Base-by-base conservation (phyloP, 37 sponge, comb jelly and placozoan species). In the Bolinopsis microptera region DNA sequence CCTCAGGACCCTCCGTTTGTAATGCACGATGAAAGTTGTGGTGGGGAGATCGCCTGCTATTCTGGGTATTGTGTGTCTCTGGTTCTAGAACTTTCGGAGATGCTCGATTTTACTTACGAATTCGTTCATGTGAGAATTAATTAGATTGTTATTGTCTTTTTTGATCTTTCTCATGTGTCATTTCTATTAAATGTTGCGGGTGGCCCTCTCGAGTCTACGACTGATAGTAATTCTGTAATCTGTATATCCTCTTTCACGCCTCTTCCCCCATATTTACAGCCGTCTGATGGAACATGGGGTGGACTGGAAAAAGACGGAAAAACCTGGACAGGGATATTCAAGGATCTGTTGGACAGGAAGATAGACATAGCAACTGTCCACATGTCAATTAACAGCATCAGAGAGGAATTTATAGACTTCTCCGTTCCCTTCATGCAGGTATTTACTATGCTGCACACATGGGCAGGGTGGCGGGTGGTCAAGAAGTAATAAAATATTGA, bases 401-500 rank as follows among this genome's bases (percentile, higher is more conserved):
- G 90, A 30, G 90, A 86, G 90, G 36, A 28, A 38, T 21, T 16
- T 25, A 86, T 86, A 5, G 90, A 86, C 61, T 86, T 86, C 61
- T 86, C 90, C 23, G 90, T 86, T 1, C 90, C 90, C 27, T 86
- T 86, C 90, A 86, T 86, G 90, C 90, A 86, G 90, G 90, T 86
- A 35, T 13, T 48, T n/a, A n/a, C n/a, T n/a, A n/a, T n/a, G n/a
- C n/a, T n/a, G n/a, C n/a, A n/a, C n/a, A n/a, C n/a, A n/a, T n/a
- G n/a, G n/a, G n/a, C n/a, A n/a, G n/a, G n/a, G n/a, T n/a, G n/a
- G n/a, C n/a, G n/a, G n/a, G n/a, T n/a, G n/a, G n/a, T n/a, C n/a
- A n/a, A n/a, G n/a, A n/a, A n/a, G n/a, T n/a, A n/a, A n/a, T n/a
- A n/a, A n/a, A n/a, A n/a, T n/a, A n/a, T n/a, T n/a, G n/a, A n/a